A percentile compares a stretch with the other conserved stretches of the same genome.
phyloP scores from a whole-genome alignment of 1,140 invertebrate species.

The Lutraria rhynchaena region DNA sequence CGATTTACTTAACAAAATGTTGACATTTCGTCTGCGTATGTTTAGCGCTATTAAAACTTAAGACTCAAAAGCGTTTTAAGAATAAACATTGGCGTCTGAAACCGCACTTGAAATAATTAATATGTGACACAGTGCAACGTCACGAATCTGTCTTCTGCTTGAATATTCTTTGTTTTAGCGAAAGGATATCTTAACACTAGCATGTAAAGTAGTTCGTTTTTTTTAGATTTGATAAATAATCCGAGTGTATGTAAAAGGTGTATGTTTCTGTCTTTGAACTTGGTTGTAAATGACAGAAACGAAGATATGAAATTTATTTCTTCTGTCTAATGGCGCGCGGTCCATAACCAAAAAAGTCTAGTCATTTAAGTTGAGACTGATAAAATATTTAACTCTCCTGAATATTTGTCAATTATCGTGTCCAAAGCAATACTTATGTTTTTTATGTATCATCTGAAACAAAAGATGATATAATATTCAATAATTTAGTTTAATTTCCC shows the following conservation, averaged over 20 bases:
- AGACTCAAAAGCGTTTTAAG: conserved; percentile 19
- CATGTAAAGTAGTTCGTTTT: conserved; percentile 22
- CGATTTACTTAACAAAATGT: conserved; percentile 14
- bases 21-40: conserved; percentile 50
- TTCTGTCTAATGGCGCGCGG: conserved; percentile 13
- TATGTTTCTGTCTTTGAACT: conserved; percentile 51
- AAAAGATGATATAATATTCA: too few species aligned
- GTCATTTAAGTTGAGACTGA: too few species aligned
- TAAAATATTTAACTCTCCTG: too few species aligned
- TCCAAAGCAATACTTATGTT: too few species aligned
- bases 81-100: conserved; percentile 44
- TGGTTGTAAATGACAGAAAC: conserved; percentile 43
- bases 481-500: too few species aligned
- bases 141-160: conserved; percentile 4
- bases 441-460: too few species aligned
- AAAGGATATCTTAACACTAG: conserved; percentile 27
- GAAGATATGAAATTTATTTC: conserved; percentile 46
- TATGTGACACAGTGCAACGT: conserved; percentile 29
- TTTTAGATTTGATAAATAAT: conserved; percentile 28
- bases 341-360: too few species aligned
- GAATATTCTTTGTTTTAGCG: conserved; percentile 47
- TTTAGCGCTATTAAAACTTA: conserved; percentile 32
- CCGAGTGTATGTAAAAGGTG: conserved; percentile 45
- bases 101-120: conserved; percentile 50
- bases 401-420: too few species aligned